These are phyloP conservation scores for Patagioenas fasciata DNA, from an alignment of 2,113 vertebrate species.

Conservation along the genomic window DNA sequence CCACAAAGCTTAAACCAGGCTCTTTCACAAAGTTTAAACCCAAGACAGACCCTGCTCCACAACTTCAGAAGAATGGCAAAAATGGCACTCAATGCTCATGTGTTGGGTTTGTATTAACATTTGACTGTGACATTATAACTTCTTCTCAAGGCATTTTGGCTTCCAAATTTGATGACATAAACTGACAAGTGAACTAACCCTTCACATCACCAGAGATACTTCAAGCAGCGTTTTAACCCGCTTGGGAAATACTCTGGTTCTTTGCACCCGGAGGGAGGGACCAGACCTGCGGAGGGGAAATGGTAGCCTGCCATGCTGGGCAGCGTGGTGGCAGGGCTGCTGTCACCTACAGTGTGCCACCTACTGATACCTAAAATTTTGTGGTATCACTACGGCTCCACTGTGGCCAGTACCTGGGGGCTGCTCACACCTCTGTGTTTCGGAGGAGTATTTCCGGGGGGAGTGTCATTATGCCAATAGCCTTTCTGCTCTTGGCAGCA, in stretches of 20 bases:
- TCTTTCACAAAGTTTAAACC: not conserved
- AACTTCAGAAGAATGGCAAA: not conserved
- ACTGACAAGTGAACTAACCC: not conserved
- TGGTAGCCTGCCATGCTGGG: accelerated
- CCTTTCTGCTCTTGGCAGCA: not conserved
- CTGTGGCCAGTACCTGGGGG: not conserved
- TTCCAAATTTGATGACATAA: not conserved
- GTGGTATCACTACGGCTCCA: not conserved
- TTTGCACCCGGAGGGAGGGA: not conserved
- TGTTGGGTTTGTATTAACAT: not conserved
- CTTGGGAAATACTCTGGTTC: accelerated
- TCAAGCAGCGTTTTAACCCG: not conserved
- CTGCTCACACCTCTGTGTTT: not conserved
- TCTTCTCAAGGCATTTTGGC: not conserved
- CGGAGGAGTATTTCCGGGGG: not conserved
- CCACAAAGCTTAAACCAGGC: slow-evolving; percentile 13
- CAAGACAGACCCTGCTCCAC: not conserved
- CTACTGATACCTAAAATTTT: not conserved
- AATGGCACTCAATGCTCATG: accelerated
- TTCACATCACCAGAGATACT: not conserved
- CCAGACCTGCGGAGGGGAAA: accelerated
- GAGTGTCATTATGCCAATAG: not conserved
- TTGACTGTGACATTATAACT: not conserved
- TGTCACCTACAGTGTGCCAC: not conserved
- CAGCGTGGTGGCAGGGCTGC: accelerated